Conservation (phyloP, 2,113 vertebrate species). For the Ptilorrhoa leucosticta region DNA sequence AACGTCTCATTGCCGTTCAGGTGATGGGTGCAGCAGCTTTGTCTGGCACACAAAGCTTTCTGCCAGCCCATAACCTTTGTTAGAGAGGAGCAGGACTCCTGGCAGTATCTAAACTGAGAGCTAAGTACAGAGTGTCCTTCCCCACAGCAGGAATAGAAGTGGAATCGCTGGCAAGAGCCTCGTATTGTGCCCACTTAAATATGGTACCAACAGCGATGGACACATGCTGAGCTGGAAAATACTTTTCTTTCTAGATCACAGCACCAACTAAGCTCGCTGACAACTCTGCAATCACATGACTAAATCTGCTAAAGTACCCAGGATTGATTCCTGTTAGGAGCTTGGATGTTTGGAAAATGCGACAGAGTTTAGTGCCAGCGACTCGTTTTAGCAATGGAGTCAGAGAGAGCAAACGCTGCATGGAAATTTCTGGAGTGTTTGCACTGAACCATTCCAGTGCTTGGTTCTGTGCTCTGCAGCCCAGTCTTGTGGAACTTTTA, state of each 20-base stretch:
- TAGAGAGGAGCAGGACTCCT: background rate
- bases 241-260: slow-evolving; percentile 72
- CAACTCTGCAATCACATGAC: slow-evolving; percentile 26
- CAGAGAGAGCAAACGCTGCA: background rate
- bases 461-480: background rate
- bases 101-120: slow-evolving; percentile 53
- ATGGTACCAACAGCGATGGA: slow-evolving; percentile 41
- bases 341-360: background rate
- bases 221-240: slow-evolving; percentile 71
- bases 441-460: background rate
- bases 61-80: slow-evolving; percentile 35
- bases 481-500: background rate
- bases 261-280: slow-evolving; percentile 11
- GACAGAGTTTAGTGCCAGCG: background rate
- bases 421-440: background rate
- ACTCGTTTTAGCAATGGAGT: background rate
- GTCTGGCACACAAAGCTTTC: background rate
- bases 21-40: slow-evolving; percentile 10
- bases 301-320: slow-evolving; percentile 8
- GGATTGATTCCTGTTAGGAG: background rate
- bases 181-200: slow-evolving; percentile 57
- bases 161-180: slow-evolving; percentile 61
- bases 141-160: slow-evolving; percentile 69
- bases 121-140: slow-evolving; percentile 69
- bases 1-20: background rate